Evolutionary conservation across 2,888 invertebrate genomes (phyloP), one percentile per base, ranked within the genome.

Genomic region (Eupithecia exiguata): DNA sequence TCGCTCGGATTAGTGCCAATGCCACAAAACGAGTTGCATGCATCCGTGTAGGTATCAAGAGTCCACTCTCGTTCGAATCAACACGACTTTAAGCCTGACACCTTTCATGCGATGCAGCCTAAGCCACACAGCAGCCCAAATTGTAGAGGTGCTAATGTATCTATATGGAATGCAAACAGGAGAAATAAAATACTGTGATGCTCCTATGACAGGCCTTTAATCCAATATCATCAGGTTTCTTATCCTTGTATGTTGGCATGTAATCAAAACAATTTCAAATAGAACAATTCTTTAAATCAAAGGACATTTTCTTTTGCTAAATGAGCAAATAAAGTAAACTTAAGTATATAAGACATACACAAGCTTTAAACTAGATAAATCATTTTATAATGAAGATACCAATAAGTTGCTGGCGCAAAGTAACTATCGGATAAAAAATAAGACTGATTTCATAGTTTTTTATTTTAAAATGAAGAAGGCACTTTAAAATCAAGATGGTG

Each of bases 401-500:
- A 43, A 38, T 21, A 61, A 38, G 58, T 69, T 71, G 74, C 73
- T 76, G 67, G 40, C 14, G 68, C 86, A 88, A 87, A 86, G 85
- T 83, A 82, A 83, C 83, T 83, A 84, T 82, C 84, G 69, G 70
- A 88, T 81, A 81, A 82, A 83, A 88, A 87, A 84, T 83, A 86
- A 87, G 82, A 84, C 83, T 83, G 83, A 85, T 87, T 86, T 84
- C 81, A 87, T 83, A 77, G 84, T 83, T 81, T 79, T 84, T 86
- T 84, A 85, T 80, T 71, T 85, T 84, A 86, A 89, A 89, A 89
- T 82, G 82, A 86, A 90, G 87, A 90, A 92, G 92, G 91, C 90
- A 92, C 90, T 91, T 92, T 89, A 86, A 91, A 91, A 91, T 87
- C 82, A 91, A 91, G 91, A 90, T 92, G 89, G 91, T 90, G 88